phyloP scores from a whole-genome alignment of 1,140 invertebrate species.

The Eumaeus atala region DNA sequence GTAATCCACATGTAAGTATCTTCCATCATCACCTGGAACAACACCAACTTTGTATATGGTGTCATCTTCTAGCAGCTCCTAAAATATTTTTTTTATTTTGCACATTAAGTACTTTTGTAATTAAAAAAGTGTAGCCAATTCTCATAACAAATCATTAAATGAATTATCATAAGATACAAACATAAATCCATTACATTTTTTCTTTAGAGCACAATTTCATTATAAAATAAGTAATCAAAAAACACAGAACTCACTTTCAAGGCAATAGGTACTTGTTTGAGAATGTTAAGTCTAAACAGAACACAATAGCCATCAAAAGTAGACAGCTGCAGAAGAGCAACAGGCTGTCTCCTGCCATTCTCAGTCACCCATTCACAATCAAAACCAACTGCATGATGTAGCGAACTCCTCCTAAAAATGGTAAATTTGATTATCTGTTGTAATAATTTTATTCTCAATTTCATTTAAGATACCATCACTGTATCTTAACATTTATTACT shows the following conservation, averaged over 20 bases:
- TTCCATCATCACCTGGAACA: constrained; percentile 80
- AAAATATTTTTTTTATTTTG: constrained; percentile 32
- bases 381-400: constrained; percentile 76
- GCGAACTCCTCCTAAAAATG: constrained; percentile 33
- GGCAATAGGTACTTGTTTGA: constrained; percentile 73
- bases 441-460: not conserved
- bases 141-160: constrained; percentile 1
- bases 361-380: constrained; percentile 83
- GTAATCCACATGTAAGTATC: constrained; percentile 80
- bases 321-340: constrained; percentile 80
- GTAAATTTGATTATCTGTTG: constrained; percentile 11
- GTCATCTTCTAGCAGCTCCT: constrained; percentile 73
- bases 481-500: not conserved
- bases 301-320: constrained; percentile 78
- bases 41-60: constrained; percentile 84
- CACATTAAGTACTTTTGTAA: not conserved
- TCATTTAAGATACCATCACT: not conserved
- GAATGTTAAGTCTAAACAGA: constrained; percentile 76
- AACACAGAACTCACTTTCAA: constrained; percentile 42
- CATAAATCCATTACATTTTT: not conserved
- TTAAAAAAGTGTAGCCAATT: not conserved
- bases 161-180: not conserved
- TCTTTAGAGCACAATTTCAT: too few relatives aligned
- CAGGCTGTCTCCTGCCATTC: constrained; percentile 62
- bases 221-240: not conserved